Evolutionary conservation across 2,888 invertebrate species (phyloP).

Genomic region (Polyommatus icarus): DNA sequence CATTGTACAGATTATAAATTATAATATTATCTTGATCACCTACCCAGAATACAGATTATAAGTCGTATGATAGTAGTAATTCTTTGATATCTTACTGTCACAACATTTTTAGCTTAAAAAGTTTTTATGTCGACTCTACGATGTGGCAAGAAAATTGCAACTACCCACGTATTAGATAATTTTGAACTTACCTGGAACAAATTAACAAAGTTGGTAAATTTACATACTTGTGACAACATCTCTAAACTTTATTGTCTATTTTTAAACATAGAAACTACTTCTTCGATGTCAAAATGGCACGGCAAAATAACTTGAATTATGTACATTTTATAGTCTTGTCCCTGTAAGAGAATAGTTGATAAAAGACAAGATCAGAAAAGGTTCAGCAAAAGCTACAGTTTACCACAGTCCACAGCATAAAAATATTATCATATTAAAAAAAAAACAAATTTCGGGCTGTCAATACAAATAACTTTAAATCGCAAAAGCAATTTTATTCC

Average conservation of each 20-base stretch:
- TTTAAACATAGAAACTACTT: neutral
- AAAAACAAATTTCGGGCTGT: neutral
- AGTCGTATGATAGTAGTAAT: neutral
- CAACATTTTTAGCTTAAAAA: neutral
- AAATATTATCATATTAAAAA: too few species aligned
- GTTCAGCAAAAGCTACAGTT: too few species aligned
- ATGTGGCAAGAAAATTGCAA: constrained; percentile 36
- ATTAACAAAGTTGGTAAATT: constrained; percentile 21
- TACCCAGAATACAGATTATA: neutral
- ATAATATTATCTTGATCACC: neutral
- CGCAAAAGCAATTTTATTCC: neutral
- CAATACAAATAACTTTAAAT: neutral
- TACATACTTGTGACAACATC: neutral
- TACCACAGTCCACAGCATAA: too few species aligned
- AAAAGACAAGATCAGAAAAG: too few species aligned
- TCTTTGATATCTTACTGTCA: neutral
- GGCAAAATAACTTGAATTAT: neutral
- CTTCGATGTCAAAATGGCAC: too few species aligned
- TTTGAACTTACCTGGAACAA: constrained; percentile 18
- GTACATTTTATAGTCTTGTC: too few species aligned
- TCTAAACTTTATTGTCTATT: neutral
- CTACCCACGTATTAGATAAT: constrained; percentile 34
- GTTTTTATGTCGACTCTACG: constrained; percentile 32
- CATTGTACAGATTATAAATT: too few species aligned
- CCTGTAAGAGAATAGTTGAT: too few species aligned